These are phyloP conservation scores for Poecilia velifera DNA, from an alignment of 2,797 vertebrate species.

Conservation along the genomic window DNA sequence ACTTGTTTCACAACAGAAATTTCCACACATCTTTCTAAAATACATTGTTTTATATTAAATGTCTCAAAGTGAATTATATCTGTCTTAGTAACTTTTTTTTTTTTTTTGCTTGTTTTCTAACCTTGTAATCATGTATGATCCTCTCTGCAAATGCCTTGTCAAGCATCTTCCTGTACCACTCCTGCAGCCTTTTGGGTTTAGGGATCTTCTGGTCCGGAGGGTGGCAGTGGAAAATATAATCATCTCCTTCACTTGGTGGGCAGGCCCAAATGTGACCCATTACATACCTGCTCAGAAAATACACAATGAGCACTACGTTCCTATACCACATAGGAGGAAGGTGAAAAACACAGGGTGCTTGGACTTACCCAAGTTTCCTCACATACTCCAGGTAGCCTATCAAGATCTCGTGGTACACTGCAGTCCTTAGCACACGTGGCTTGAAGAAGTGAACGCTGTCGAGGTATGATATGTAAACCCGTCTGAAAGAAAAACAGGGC, in stretches of 20 bases:
- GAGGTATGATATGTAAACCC: constrained; percentile 99
- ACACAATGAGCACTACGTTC: neutral
- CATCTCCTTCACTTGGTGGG: constrained; percentile 97
- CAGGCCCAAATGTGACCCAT: constrained; percentile 99
- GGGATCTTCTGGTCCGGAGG: constrained; percentile 98
- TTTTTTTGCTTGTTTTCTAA: constrained; percentile 52
- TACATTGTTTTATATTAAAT: neutral
- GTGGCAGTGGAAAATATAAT: constrained; percentile 99
- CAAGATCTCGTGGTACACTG: constrained; percentile 98
- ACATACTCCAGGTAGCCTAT: constrained; percentile 99
- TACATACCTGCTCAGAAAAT: constrained; percentile 84
- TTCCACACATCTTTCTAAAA: neutral
- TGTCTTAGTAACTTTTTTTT: neutral
- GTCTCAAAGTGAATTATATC: neutral
- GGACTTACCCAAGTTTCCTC: constrained; percentile 93
- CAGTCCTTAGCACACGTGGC: constrained; percentile 92
- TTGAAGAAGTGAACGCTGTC: constrained; percentile 99
- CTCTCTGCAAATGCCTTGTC: constrained; percentile 98
- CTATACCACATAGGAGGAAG: neutral
- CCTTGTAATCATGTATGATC: constrained; percentile 98
- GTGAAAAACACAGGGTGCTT: neutral
- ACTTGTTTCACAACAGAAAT: neutral
- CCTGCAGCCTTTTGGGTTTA: constrained; percentile 96
- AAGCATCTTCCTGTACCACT: constrained; percentile 99
- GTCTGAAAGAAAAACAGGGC: constrained; percentile 73